These are phyloP conservation scores for Tribolium castaneum DNA, from an alignment of 1,140 invertebrate species.

Conservation along the genomic window DNA sequence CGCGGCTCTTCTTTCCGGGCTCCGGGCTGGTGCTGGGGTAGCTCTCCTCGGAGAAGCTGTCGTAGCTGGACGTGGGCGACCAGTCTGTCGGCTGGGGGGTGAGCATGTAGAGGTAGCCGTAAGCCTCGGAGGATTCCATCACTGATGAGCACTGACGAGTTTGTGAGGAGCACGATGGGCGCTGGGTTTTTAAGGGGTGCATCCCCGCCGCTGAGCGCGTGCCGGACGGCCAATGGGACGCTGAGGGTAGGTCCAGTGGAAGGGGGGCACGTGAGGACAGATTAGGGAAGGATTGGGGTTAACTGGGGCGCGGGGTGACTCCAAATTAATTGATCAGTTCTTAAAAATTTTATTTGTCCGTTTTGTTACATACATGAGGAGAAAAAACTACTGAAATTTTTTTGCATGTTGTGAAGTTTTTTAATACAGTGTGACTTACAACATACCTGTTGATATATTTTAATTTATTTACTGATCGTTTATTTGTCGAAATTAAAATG, in stretches of 20 bases:
- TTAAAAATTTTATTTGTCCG: not conserved
- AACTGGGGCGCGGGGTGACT: not conserved
- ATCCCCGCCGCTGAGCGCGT: slow-evolving; percentile 49
- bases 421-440: too few relatives aligned
- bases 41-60: slow-evolving; percentile 57
- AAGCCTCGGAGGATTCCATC: slow-evolving; percentile 53
- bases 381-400: too few relatives aligned
- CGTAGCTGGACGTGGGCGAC: slow-evolving; percentile 56
- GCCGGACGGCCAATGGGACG: slow-evolving; percentile 50
- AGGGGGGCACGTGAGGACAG: not conserved
- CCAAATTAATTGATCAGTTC: not conserved
- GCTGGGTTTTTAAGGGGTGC: slow-evolving; percentile 20
- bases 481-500: too few relatives aligned
- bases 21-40: slow-evolving; percentile 52
- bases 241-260: not conserved
- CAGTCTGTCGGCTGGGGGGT: slow-evolving; percentile 46
- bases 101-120: slow-evolving; percentile 55
- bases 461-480: too few relatives aligned
- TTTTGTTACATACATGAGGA: too few relatives aligned
- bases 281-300: not conserved
- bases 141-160: slow-evolving; percentile 7
- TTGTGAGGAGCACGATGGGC: slow-evolving; percentile 6
- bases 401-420: too few relatives aligned
- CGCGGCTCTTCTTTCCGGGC: slow-evolving; percentile 70
- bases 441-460: too few relatives aligned